phyloP scores from a whole-genome alignment of 2,888 invertebrate genomes.

The Euproctis similis region DNA sequence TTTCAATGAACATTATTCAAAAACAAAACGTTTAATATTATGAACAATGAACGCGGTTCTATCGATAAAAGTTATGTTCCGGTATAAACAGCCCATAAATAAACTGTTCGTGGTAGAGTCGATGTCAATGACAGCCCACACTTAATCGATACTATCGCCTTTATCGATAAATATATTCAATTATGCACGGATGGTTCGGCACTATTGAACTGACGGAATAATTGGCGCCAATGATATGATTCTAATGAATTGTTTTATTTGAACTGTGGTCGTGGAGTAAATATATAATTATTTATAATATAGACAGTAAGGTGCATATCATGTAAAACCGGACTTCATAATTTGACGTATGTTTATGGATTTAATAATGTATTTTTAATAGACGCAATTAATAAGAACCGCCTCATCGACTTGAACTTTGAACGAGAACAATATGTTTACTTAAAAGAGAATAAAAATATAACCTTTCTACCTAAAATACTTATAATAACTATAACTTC shows the following conservation, averaged over 20 bases:
- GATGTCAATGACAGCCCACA: constrained; percentile 24
- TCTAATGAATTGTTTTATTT: constrained; percentile 3
- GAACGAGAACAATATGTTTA: too few relatives aligned
- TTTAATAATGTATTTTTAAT: neutral
- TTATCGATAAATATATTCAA: constrained; percentile 24
- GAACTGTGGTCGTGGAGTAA: neutral
- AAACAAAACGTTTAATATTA: constrained; percentile 10
- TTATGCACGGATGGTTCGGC: constrained; percentile 16
- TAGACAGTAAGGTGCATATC: neutral
- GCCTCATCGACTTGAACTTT: too few relatives aligned
- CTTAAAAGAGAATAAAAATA: too few relatives aligned
- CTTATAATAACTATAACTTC: too few relatives aligned
- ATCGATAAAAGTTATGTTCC: constrained; percentile 17
- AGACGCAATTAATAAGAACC: too few relatives aligned
- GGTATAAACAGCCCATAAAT: constrained; percentile 21
- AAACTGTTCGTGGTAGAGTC: constrained; percentile 20
- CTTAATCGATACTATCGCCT: constrained; percentile 25
- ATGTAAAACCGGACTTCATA: neutral
- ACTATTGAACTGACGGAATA: constrained; percentile 20
- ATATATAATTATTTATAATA: neutral
- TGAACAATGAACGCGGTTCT: constrained; percentile 12
- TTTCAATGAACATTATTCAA: constrained; percentile 6
- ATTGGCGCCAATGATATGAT: constrained; percentile 14
- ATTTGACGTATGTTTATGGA: neutral
- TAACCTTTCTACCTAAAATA: too few relatives aligned